Base-by-base conservation (phyloP, 2,113 vertebrate genomes). In the Monopterus albus region DNA sequence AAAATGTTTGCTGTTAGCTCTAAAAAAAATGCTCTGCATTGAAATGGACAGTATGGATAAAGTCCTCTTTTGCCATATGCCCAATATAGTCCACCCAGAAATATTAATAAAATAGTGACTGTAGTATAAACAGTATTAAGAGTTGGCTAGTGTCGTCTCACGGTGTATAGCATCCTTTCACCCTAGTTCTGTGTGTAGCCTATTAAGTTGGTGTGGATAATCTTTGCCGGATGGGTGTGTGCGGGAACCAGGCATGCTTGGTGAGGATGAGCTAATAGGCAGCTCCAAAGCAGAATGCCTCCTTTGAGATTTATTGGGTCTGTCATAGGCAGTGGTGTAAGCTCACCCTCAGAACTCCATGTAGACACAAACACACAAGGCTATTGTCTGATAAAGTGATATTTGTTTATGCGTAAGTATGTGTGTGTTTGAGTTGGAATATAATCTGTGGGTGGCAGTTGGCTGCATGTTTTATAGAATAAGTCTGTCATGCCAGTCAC, bases 301-400 rank as follows among this genome's bases (percentile, higher is more conserved):
- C 78, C 86, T 87, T 92, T 92, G 89, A 64, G 71, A 75, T 87
- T 86, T 91, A 92, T 91, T 91, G 91, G 91, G 88, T 61, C 55
- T 75, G 60, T 53, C 64, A 77, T 82, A 15, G 58, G 62, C 73
- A 12, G 20, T 7, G 46, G 65, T 49, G 65, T 61, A 62, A 56
- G 69, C 40, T 64, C 29, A 2, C 50, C 49, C 36, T 66, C 64
- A 72, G 59, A 80, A 46, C 64, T 45, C 52, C n/a, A 51, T 65
- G 71, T 59, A 74, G 68, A 75, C 78, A 60, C 50, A 78, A 52
- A 83, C 66, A 63, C 50, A 36, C 73, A 76, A 10, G 58, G 29
- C 82, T 67, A 84, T 91, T 92, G 85, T 89, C 53, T 53, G 28
- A n/a, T 55, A 26, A 52, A 59, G 71, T 56, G 12, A 58, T 75